Conservation (phyloP, 1,140 invertebrate genomes). For the Drosophila lacteicornis region DNA sequence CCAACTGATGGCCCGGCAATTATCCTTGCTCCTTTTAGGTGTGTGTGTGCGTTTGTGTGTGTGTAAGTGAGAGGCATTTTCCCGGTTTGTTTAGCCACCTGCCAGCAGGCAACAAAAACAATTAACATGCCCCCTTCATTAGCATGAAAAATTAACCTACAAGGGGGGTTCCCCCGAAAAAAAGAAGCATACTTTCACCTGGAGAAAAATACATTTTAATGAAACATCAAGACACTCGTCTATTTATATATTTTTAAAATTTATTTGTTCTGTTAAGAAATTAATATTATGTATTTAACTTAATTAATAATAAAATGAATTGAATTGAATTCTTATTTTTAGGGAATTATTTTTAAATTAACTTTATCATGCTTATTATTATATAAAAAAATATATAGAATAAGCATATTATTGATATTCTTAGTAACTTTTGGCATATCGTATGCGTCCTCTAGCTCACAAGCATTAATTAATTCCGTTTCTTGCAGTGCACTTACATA, state of each 20-base stretch:
- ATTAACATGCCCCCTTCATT: constrained; percentile 66
- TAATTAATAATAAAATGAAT: not conserved
- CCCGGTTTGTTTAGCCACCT: constrained; percentile 39
- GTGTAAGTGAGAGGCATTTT: constrained; percentile 3
- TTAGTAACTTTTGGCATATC: not conserved
- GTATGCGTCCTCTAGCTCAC: too few relatives aligned
- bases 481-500: constrained; percentile 15
- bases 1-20: constrained; percentile 42
- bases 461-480: too few relatives aligned
- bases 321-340: too few relatives aligned
- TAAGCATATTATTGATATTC: not conserved
- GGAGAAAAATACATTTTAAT: not conserved
- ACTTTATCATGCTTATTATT: too few relatives aligned
- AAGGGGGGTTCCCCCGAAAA: constrained; percentile 17
- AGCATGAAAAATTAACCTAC: constrained; percentile 60
- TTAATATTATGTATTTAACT: not conserved
- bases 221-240: too few relatives aligned
- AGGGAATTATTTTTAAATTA: too few relatives aligned
- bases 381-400: too few relatives aligned
- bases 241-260: too few relatives aligned
- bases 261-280: too few relatives aligned
- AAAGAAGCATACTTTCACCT: constrained; percentile 7
- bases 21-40: constrained; percentile 19
- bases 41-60: too few relatives aligned
- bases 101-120: constrained; percentile 44